phyloP scores from a whole-genome alignment of 2,113 vertebrate genomes.

The human region GRCh38 chr6:8216001-8216500 shows the following conservation, averaged over 20 bases:
- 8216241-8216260: background rate
- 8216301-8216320: background rate
- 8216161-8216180: background rate
- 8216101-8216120: background rate
- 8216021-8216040: background rate
- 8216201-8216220: background rate
- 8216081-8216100: background rate
- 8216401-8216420: background rate
- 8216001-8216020: background rate
- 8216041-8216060: background rate
- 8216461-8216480: no score
- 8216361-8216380: background rate
- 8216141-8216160: background rate
- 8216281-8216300: background rate
- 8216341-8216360: background rate
- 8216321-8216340: background rate
- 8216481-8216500: background rate
- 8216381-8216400: background rate
- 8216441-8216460: background rate
- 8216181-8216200: background rate
- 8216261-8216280: background rate
- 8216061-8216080: background rate
- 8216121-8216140: background rate
- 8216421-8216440: background rate
- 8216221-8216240: background rate